Conservation (phyloP, 2,113 vertebrate genomes). For the Grammomys surdaster region DNA sequence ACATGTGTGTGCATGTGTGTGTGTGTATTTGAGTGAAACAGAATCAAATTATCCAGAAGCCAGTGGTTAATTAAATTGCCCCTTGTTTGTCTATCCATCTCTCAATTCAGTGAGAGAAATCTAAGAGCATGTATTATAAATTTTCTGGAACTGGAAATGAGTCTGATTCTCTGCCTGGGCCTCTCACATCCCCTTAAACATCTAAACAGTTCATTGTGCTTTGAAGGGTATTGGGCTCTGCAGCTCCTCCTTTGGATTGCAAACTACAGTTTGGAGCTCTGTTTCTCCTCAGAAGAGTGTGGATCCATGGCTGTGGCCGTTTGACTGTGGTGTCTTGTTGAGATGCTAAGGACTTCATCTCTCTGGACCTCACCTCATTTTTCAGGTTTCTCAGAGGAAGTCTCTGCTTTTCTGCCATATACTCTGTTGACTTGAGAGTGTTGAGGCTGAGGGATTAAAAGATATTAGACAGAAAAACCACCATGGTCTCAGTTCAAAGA, state of each 20-base stretch:
- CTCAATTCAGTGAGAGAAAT: neutral
- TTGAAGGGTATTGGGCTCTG: neutral
- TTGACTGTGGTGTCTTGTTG: neutral
- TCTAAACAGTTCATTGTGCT: neutral
- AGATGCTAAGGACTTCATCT: neutral
- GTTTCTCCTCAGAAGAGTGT: neutral
- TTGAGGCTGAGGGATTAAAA: neutral
- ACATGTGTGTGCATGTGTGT: neutral
- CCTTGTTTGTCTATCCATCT: neutral
- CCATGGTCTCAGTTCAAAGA: constrained; percentile 3
- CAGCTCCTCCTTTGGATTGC: too few relatives aligned
- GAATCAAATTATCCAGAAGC: neutral
- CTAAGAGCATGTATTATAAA: neutral
- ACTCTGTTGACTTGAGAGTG: neutral
- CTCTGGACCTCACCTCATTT: neutral
- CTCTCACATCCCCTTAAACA: neutral
- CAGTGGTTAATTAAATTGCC: neutral
- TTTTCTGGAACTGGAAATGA: neutral
- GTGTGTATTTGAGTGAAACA: neutral
- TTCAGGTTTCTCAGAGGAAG: neutral
- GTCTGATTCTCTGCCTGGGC: accelerated
- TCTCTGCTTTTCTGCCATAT: neutral
- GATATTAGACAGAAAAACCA: neutral
- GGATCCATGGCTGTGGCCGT: neutral
- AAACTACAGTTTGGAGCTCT: neutral